Evolutionary conservation across 1,140 invertebrate species (phyloP).

Genomic region (Drosophila quadrilineata): DNA sequence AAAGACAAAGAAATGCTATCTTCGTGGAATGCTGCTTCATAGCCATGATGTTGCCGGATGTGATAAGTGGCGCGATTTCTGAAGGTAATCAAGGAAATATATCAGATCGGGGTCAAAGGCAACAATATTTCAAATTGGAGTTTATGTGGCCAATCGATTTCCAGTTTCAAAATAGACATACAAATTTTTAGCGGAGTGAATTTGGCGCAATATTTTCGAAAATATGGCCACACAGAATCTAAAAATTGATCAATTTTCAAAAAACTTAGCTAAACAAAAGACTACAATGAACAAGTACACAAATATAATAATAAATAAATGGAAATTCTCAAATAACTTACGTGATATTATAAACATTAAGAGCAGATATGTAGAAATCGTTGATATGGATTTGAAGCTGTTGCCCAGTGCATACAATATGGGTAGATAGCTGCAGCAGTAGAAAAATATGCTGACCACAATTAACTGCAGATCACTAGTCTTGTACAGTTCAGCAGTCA

Average conservation of each 20-base stretch:
- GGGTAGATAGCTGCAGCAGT: conserved; percentile 69
- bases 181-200: too few species aligned
- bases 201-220: too few species aligned
- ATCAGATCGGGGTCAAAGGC: neutral
- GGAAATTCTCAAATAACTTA: conserved; percentile 35
- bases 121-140: neutral
- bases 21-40: conserved; percentile 63
- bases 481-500: conserved; percentile 61
- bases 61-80: conserved; percentile 73
- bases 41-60: conserved; percentile 52
- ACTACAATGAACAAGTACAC: too few species aligned
- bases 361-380: conserved; percentile 71
- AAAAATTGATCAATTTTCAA: too few species aligned
- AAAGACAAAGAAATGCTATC: conserved; percentile 58
- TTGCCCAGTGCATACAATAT: conserved; percentile 68
- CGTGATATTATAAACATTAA: conserved; percentile 73
- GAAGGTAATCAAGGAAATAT: neutral
- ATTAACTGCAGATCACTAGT: conserved; percentile 40
- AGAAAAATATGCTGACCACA: conserved; percentile 61
- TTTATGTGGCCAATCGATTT: too few species aligned
- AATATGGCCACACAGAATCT: too few species aligned
- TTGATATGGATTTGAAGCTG: conserved; percentile 73
- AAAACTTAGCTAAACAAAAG: too few species aligned
- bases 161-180: too few species aligned
- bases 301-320: too few species aligned